Evolutionary conservation across 2,113 vertebrate genomes (phyloP).

Genomic region (Nycticryphes semicollaris): DNA sequence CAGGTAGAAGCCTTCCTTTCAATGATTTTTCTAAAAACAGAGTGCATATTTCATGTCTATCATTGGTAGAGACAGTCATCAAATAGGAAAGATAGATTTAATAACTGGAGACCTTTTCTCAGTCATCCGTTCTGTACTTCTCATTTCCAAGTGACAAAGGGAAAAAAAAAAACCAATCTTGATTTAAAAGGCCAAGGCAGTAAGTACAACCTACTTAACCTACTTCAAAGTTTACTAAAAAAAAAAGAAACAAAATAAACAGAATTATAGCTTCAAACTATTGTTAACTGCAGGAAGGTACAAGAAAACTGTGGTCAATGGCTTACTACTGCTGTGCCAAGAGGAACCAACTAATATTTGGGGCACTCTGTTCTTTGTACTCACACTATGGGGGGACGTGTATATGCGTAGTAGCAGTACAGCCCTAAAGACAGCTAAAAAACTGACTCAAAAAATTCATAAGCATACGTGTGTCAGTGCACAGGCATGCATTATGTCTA

Average conservation of each 20-base stretch:
- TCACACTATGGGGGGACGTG: background rate
- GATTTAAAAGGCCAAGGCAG: background rate
- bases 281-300: background rate
- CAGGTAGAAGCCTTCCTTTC: background rate
- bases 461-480: too few relatives aligned
- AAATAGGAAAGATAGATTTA: background rate
- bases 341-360: background rate
- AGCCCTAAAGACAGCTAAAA: background rate
- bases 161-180: background rate
- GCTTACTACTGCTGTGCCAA: background rate
- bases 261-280: background rate
- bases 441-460: too few relatives aligned
- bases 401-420: background rate
- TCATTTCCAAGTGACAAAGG: background rate
- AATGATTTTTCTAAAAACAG: background rate
- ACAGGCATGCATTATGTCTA: background rate
- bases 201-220: background rate
- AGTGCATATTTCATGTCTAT: background rate
- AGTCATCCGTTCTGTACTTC: background rate
- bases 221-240: background rate
- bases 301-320: background rate
- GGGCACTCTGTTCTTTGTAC: background rate
- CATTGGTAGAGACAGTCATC: background rate
- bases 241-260: background rate
- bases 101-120: background rate